phyloP scores from a whole-genome alignment of 1,140 invertebrate genomes.

The Tetragonula clypearis region DNA sequence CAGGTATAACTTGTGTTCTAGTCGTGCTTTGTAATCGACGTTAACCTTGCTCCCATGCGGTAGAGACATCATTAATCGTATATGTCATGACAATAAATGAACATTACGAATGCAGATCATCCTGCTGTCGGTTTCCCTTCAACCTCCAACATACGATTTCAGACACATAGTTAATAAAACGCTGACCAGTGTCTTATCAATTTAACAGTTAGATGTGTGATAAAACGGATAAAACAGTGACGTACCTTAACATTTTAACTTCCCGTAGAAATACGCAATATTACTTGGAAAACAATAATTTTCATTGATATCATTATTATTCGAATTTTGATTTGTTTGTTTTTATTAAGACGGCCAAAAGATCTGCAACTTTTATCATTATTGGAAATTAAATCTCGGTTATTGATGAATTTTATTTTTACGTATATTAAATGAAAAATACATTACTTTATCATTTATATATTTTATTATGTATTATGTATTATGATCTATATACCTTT shows the following conservation, averaged over 20 bases:
- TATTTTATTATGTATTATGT: neutral
- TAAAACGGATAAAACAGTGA: slow-evolving; percentile 16
- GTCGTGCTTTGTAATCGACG: slow-evolving; percentile 84
- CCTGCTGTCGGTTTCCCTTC: slow-evolving; percentile 18
- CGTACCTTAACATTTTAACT: neutral
- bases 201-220: slow-evolving; percentile 19
- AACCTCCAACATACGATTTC: slow-evolving; percentile 19
- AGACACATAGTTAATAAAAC: slow-evolving; percentile 9
- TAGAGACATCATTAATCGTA: slow-evolving; percentile 75
- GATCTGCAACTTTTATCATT: neutral
- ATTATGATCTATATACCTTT: neutral
- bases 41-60: slow-evolving; percentile 76
- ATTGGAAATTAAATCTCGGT: neutral
- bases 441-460: neutral
- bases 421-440: neutral
- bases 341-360: neutral
- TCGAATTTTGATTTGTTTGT: neutral
- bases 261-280: neutral
- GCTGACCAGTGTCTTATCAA: slow-evolving; percentile 21
- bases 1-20: slow-evolving; percentile 88
- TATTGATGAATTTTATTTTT: neutral
- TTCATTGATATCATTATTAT: neutral
- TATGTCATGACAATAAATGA: slow-evolving; percentile 74
- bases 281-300: neutral
- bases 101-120: slow-evolving; percentile 27